These are phyloP conservation scores for Drosophila mimica DNA, from an alignment of 2,888 invertebrate species.

Conservation along the genomic window DNA sequence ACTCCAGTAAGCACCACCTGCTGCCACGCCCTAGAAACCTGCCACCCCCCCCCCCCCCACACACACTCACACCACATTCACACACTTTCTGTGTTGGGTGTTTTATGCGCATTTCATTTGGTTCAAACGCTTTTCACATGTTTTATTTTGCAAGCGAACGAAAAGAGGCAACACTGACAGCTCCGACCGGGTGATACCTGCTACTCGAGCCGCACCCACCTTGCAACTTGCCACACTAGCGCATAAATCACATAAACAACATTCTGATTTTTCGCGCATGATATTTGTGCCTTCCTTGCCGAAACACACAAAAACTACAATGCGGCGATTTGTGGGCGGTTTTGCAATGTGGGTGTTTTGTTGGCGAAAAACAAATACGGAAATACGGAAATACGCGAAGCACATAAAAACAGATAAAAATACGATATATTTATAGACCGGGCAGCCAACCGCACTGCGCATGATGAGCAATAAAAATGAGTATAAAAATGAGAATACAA, in stretches of 20 bases:
- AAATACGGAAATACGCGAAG: slow-evolving; percentile 24
- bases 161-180: slow-evolving; percentile 22
- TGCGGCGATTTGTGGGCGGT: slow-evolving; percentile 48
- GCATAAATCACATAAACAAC: slow-evolving; percentile 77
- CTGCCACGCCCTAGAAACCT: slow-evolving; percentile 12
- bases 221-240: slow-evolving; percentile 20
- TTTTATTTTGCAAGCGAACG: slow-evolving; percentile 27
- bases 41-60: neutral
- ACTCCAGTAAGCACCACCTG: slow-evolving; percentile 15
- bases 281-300: slow-evolving; percentile 68
- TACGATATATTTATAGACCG: slow-evolving; percentile 11
- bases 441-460: slow-evolving; percentile 50
- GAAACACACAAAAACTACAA: slow-evolving; percentile 21
- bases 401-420: slow-evolving; percentile 39
- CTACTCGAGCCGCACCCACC: slow-evolving; percentile 3
- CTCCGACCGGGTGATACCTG: slow-evolving; percentile 6
- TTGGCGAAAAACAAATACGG: slow-evolving; percentile 26
- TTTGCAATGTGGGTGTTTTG: slow-evolving; percentile 7
- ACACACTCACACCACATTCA: too few species aligned
- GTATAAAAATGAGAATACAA: slow-evolving; percentile 69
- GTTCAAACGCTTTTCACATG: slow-evolving; percentile 56
- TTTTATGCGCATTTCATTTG: slow-evolving; percentile 72
- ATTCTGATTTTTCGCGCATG: slow-evolving; percentile 76
- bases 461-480: slow-evolving; percentile 76
- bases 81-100: neutral